Conservation (phyloP, 35 echinoderm and acorn worm species). For the Heliocidaris erythrogramma region DNA sequence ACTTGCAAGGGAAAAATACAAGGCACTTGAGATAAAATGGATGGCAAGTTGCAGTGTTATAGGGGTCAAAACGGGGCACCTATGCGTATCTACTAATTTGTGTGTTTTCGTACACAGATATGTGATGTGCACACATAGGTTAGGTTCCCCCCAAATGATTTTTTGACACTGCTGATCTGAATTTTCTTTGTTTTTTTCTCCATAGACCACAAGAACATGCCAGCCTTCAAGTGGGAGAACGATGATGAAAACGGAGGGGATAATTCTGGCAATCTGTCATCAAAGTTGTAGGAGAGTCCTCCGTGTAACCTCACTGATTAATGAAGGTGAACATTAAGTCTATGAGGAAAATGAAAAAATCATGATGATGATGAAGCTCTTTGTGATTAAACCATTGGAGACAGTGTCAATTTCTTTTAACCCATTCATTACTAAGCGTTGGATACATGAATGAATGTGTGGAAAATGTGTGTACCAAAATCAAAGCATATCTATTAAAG, state of each 20-base stretch:
- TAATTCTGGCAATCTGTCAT: not conserved
- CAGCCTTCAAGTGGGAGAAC: constrained; percentile 7
- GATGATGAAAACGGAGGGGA: not conserved
- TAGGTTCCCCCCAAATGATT: too few species aligned
- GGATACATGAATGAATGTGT: too few species aligned
- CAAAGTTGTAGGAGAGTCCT: not conserved
- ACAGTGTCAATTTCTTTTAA: not conserved
- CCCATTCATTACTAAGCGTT: too few species aligned
- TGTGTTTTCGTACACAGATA: too few species aligned
- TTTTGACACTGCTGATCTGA: not conserved
- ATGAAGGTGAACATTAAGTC: not conserved
- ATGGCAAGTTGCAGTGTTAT: too few species aligned
- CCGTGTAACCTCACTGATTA: not conserved
- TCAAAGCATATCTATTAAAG: too few species aligned
- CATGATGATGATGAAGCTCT: not conserved
- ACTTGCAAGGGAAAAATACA: too few species aligned
- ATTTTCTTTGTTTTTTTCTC: not conserved
- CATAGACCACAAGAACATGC: constrained; percentile 22
- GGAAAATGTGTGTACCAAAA: too few species aligned
- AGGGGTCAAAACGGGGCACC: too few species aligned
- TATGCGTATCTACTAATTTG: too few species aligned
- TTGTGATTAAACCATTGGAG: not conserved
- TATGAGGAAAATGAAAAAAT: not conserved
- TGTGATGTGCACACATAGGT: too few species aligned
- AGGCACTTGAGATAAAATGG: too few species aligned